A percentile compares a stretch with the other conserved stretches of the same genome.
Evolutionary conservation across 2,888 invertebrate species (phyloP).

Genomic region (Nomada lathburiana): DNA sequence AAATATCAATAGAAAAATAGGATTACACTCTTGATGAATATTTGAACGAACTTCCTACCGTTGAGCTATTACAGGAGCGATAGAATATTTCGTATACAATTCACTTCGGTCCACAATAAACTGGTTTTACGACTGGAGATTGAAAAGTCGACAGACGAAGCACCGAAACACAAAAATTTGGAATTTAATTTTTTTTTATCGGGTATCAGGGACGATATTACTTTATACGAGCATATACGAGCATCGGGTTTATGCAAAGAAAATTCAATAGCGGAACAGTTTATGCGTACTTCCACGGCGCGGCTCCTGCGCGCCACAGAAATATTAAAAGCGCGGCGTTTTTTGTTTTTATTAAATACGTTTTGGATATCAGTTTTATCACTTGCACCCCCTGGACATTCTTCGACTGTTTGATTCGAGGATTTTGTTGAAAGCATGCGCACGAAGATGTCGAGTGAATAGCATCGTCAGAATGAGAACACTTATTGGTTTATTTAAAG

Average conservation of each 20-base stretch:
- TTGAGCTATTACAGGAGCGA: not conserved
- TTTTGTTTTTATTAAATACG: slow-evolving; percentile 71
- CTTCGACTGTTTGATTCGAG: not conserved
- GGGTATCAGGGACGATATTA: slow-evolving; percentile 38
- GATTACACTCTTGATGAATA: not conserved
- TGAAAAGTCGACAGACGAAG: slow-evolving; percentile 12
- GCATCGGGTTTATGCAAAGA: slow-evolving; percentile 56
- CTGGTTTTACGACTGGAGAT: not conserved
- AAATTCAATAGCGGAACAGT: slow-evolving; percentile 79
- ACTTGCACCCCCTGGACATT: slow-evolving; percentile 31
- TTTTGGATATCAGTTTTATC: slow-evolving; percentile 72
- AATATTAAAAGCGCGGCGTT: slow-evolving; percentile 78
- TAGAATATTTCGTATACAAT: not conserved
- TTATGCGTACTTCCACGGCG: slow-evolving; percentile 69
- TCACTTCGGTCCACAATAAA: not conserved
- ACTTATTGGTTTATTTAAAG: not conserved
- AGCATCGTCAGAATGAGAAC: not conserved
- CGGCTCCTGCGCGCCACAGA: slow-evolving; percentile 59
- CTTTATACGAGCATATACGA: slow-evolving; percentile 41
- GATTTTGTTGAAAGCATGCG: slow-evolving; percentile 9
- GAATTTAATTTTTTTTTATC: slow-evolving; percentile 52
- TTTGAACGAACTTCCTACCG: not conserved
- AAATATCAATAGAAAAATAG: not conserved
- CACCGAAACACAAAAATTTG: slow-evolving; percentile 21
- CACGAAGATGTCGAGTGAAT: not conserved